phyloP scores from a whole-genome alignment of 2,888 invertebrate genomes.

The Limnephilus rhombicus region DNA sequence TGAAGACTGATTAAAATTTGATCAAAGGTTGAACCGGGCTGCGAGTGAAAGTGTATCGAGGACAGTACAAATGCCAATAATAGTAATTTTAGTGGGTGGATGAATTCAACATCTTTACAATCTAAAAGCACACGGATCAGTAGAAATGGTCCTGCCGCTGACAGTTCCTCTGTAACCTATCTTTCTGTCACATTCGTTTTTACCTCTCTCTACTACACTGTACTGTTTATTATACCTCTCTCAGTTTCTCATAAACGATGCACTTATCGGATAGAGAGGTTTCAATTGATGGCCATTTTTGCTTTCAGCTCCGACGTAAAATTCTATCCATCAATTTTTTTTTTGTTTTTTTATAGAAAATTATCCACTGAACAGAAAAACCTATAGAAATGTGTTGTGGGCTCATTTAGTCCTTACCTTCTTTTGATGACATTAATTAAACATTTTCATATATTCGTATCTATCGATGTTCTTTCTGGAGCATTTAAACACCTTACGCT shows the following conservation, averaged over 20 bases:
- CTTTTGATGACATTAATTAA: no score
- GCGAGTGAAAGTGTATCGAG: background rate
- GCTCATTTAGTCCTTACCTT: no score
- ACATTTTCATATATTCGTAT: no score
- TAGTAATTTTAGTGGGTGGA: background rate
- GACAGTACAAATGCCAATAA: background rate
- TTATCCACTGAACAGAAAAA: no score
- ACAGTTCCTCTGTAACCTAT: background rate
- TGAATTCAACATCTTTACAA: background rate
- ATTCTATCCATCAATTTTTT: no score
- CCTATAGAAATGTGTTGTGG: no score
- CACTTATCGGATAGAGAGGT: background rate
- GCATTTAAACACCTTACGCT: no score
- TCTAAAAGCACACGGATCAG: background rate
- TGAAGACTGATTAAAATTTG: background rate
- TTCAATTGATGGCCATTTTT: background rate
- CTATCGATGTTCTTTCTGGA: no score
- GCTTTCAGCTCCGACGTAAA: background rate
- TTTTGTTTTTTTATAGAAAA: no score
- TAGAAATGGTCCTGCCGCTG: background rate
- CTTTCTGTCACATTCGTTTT: background rate
- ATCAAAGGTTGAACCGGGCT: no score
- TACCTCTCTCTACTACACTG: no score
- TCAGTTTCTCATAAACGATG: background rate
- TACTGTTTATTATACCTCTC: background rate